These are phyloP conservation scores for Morpho deidamia DNA, from an alignment of 2,888 invertebrate species.

Conservation along the genomic window DNA sequence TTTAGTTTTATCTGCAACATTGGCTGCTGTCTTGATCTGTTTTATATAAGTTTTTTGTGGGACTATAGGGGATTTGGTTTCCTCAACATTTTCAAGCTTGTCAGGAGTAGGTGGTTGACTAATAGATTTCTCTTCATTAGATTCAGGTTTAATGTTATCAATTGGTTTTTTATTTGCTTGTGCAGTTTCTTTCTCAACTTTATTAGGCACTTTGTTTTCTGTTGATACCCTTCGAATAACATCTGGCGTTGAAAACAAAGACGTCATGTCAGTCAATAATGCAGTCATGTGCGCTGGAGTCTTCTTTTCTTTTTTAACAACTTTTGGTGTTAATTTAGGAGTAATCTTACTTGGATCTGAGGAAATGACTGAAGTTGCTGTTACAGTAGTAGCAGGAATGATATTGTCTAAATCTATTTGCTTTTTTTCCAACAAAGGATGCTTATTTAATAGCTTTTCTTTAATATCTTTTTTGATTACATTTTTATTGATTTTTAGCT, in stretches of 20 bases:
- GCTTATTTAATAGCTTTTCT: conserved; percentile 54
- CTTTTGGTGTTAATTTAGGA: conserved; percentile 60
- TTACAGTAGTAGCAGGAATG: conserved; percentile 27
- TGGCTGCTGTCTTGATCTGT: conserved; percentile 38
- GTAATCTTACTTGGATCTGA: conserved; percentile 54
- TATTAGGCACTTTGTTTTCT: conserved; percentile 64
- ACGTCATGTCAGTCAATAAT: conserved; percentile 80
- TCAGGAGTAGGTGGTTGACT: conserved; percentile 24
- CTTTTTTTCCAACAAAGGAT: conserved; percentile 41
- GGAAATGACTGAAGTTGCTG: conserved; percentile 36
- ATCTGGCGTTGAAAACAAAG: conserved; percentile 88
- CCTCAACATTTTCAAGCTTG: conserved; percentile 34
- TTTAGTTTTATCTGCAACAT: conserved; percentile 47
- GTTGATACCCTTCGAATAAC: conserved; percentile 84
- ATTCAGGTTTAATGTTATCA: conserved; percentile 29
- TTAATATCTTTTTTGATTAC: conserved; percentile 52
- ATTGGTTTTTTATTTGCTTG: conserved; percentile 36
- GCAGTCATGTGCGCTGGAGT: conserved; percentile 78
- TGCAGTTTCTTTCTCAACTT: conserved; percentile 65
- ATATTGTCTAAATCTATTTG: conserved; percentile 33
- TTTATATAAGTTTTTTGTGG: conserved; percentile 44
- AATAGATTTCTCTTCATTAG: conserved; percentile 29
- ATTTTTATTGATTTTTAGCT: conserved; percentile 48
- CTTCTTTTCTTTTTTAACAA: conserved; percentile 74
- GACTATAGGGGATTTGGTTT: conserved; percentile 30